Conservation (phyloP, 2,888 invertebrate genomes). For the Beris chalybata region DNA sequence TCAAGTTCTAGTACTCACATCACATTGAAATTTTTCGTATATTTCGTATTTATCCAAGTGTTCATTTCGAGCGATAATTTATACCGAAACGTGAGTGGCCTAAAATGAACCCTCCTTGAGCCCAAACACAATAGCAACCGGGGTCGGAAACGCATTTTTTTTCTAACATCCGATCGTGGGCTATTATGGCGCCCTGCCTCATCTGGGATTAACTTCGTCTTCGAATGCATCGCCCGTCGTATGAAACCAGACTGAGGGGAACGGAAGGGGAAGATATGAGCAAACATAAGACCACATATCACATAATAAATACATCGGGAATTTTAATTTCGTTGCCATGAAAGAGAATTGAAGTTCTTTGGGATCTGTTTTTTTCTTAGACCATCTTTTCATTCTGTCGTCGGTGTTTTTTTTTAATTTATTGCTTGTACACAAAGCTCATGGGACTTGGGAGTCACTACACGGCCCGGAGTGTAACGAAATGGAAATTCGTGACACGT, state of each 20-base stretch:
- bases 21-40: no score
- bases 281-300: neutral
- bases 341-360: neutral
- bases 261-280: constrained; percentile 4
- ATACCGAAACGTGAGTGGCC: constrained; percentile 30
- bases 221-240: constrained; percentile 4
- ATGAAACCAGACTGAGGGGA: neutral
- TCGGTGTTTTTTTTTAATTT: constrained; percentile 17
- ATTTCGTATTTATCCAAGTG: no score
- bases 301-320: constrained; percentile 23
- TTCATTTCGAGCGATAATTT: constrained; percentile 19
- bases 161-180: constrained; percentile 22
- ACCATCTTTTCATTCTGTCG: neutral
- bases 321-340: constrained; percentile 24
- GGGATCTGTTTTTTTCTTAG: neutral
- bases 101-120: constrained; percentile 28
- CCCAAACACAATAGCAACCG: constrained; percentile 25
- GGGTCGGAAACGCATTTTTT: constrained; percentile 27
- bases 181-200: constrained; percentile 22
- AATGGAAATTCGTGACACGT: constrained; percentile 32
- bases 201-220: constrained; percentile 16
- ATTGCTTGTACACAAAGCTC: constrained; percentile 28
- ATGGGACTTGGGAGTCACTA: neutral
- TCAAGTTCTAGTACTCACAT: no score
- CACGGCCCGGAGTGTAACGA: constrained; percentile 10